These are phyloP conservation scores for Eumerus sabulonum DNA, from an alignment of 2,888 invertebrate genomes.

Conservation along the genomic window DNA sequence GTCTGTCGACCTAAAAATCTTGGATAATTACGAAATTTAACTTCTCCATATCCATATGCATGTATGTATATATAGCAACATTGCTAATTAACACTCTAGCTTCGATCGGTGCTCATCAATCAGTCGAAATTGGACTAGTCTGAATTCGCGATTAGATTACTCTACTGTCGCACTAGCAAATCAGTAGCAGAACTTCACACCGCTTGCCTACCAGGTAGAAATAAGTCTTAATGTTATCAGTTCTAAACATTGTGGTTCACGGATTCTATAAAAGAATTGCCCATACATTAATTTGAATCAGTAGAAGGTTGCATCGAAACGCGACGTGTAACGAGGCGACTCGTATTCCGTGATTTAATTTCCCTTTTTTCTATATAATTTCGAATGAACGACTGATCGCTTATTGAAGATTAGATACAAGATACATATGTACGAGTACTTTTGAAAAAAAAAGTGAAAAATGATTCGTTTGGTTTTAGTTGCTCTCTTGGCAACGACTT, in stretches of 20 bases:
- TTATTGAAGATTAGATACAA: background rate
- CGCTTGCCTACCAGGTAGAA: too few relatives aligned
- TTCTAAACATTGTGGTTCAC: background rate
- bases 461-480: slow-evolving; percentile 35
- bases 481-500: slow-evolving; percentile 34
- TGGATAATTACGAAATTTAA: too few relatives aligned
- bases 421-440: too few relatives aligned
- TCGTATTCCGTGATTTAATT: slow-evolving; percentile 1
- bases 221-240: slow-evolving; percentile 24
- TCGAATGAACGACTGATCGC: slow-evolving; percentile 41
- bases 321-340: slow-evolving; percentile 4
- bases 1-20: too few relatives aligned
- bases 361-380: background rate
- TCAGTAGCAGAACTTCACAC: too few relatives aligned
- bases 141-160: too few relatives aligned
- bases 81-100: too few relatives aligned
- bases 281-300: slow-evolving; percentile 8
- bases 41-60: too few relatives aligned
- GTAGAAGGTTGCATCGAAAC: slow-evolving; percentile 29
- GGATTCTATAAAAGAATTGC: slow-evolving; percentile 54
- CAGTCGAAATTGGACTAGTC: too few relatives aligned
- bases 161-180: too few relatives aligned
- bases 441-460: slow-evolving; percentile 4
- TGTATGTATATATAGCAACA: too few relatives aligned
- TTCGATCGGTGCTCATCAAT: too few relatives aligned